These are phyloP conservation scores for Cephus nigrinus DNA, from an alignment of 2,888 invertebrate species.

Conservation along the genomic window DNA sequence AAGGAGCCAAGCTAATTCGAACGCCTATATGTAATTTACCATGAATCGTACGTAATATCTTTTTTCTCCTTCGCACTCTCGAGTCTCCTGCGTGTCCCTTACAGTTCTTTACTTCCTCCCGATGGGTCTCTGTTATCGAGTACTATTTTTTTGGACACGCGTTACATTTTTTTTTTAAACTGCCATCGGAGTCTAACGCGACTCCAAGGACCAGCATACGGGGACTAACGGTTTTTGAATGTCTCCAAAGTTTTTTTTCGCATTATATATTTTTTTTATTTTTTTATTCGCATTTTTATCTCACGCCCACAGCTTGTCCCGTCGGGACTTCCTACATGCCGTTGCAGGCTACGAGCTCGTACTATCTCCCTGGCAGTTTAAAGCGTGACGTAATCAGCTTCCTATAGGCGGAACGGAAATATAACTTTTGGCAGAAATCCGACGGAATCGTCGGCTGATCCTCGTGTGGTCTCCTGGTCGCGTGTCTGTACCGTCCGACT, in stretches of 20 bases:
- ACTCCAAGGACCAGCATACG: not conserved
- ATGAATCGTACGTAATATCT: not conserved
- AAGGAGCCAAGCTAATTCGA: not conserved
- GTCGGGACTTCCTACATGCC: not conserved
- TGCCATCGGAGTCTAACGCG: no score
- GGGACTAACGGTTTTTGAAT: not conserved
- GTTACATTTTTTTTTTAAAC: not conserved
- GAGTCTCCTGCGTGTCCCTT: not conserved
- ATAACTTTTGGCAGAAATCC: not conserved
- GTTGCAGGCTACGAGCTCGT: not conserved
- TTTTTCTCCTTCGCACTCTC: not conserved
- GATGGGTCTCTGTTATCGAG: not conserved
- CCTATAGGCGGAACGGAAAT: not conserved
- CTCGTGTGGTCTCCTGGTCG: not conserved
- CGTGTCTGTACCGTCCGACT: not conserved
- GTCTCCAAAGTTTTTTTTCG: not conserved
- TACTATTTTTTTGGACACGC: not conserved
- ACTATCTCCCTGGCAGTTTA: not conserved
- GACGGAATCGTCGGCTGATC: not conserved
- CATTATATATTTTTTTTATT: not conserved
- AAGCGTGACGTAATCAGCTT: not conserved
- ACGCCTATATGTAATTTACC: not conserved
- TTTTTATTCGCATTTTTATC: not conserved
- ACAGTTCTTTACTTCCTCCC: not conserved
- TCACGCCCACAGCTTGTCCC: not conserved